Base-by-base conservation (phyloP, 2,113 vertebrate species). In the Eolophus roseicapilla region DNA sequence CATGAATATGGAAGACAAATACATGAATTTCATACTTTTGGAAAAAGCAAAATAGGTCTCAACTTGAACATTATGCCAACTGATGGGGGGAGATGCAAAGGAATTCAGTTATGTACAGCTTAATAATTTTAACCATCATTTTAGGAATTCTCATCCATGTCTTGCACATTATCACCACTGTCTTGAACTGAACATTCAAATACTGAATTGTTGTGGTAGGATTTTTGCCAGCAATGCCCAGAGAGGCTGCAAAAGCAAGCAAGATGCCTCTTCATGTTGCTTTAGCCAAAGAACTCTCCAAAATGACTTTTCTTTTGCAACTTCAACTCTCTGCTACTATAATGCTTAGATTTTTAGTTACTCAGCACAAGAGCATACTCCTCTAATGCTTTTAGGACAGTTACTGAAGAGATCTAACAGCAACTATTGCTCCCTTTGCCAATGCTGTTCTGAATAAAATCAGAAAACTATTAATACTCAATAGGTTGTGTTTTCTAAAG, bases 11-110 rank as follows among this genome's bases (percentile, higher is more conserved):
- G 23, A 64, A 64, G n/a, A 68, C 17, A 77, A 62, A 18, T 11
- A 55, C 0, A 1, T 0, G 1, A 3, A 33, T 74, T 39, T 43
- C 25, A 35, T 41, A 28, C 16, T 82, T 84, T n/a, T 5, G 4
- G 23, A 63, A 82, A 20, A 6, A 84, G 25, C 31, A 37, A 76
- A 55, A n/a, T 19, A 43, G 25, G 12, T 28, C 71, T 18, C 17
- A 70, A 8, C 31, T 62, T 59, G 35, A 16, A 76, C 15, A 23
- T 37, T 24, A 62, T 23, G 16, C 3, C 53, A 75, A 9, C 17
- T 55, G 35, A 46, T 19, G 8, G 3, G 10, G 24, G 6, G 27
- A 12, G 82, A 78, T 23, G 41, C 31, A 29, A 74, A 52, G 6
- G 78, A 63, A 44, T 31, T 55, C 24, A 37, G 18, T 39, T 28